These are phyloP conservation scores for Meiosimyza decipiens DNA, from an alignment of 2,888 invertebrate species.

Conservation along the genomic window DNA sequence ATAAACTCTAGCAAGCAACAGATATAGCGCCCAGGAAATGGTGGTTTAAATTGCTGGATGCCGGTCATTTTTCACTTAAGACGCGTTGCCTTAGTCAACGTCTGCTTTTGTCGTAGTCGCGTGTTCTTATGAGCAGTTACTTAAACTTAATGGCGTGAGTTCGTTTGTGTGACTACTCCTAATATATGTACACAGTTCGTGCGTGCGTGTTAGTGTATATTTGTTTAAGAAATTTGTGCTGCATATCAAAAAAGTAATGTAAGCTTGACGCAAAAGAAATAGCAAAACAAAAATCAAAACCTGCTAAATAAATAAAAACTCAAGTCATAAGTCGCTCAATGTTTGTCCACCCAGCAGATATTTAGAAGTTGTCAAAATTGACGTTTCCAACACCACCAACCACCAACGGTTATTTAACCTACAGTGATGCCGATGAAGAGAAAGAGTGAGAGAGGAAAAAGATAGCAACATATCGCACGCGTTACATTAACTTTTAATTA, in stretches of 20 bases:
- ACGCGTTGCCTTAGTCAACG: constrained; percentile 12
- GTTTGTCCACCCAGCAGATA: no score
- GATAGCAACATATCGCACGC: no score
- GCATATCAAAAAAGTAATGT: constrained; percentile 17
- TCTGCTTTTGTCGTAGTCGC: not conserved
- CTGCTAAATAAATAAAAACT: no score
- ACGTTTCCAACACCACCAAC: no score
- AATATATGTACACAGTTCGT: not conserved
- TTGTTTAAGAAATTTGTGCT: constrained; percentile 28
- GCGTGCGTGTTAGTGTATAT: constrained; percentile 8
- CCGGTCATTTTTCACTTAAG: constrained; percentile 39
- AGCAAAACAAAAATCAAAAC: constrained; percentile 3
- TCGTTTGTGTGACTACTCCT: not conserved
- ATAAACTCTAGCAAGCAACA: no score
- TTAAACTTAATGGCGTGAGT: constrained; percentile 1
- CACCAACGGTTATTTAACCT: no score
- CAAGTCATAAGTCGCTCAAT: no score
- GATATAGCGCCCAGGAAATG: constrained; percentile 21
- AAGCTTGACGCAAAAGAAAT: not conserved
- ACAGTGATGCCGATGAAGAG: no score
- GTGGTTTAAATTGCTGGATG: constrained; percentile 28
- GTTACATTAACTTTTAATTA: no score
- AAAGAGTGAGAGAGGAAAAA: no score
- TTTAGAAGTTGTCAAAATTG: no score
- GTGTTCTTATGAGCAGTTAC: not conserved